Percentiles rank a stretch among this genome's conserved stretches.
phyloP scores from a whole-genome alignment of 2,888 invertebrate genomes.

The Platycheirus rosarum region DNA sequence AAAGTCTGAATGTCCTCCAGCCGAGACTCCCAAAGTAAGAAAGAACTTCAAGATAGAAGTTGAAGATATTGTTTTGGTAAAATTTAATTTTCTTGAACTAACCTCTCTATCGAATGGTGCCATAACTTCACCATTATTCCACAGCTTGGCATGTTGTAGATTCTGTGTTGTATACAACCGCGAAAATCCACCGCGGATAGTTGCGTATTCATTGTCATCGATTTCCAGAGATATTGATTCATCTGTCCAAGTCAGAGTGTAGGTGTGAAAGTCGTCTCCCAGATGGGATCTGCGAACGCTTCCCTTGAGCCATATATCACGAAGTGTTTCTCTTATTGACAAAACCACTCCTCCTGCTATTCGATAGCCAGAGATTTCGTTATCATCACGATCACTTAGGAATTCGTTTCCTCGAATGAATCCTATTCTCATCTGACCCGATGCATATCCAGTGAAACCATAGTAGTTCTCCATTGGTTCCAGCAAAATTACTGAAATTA shows the following conservation, averaged over 20 bases:
- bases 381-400: slow-evolving; percentile 76
- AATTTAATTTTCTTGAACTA: slow-evolving; percentile 74
- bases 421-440: slow-evolving; percentile 89
- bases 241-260: slow-evolving; percentile 86
- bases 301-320: slow-evolving; percentile 78
- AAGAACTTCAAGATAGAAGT: slow-evolving; percentile 86
- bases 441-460: slow-evolving; percentile 85
- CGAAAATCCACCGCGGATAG: slow-evolving; percentile 76
- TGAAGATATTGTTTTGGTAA: too few relatives aligned
- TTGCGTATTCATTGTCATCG: slow-evolving; percentile 85
- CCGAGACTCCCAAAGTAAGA: slow-evolving; percentile 89
- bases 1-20: slow-evolving; percentile 89
- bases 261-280: slow-evolving; percentile 87
- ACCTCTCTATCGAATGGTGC: slow-evolving; percentile 91
- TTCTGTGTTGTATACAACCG: slow-evolving; percentile 74
- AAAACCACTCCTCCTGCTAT: slow-evolving; percentile 78
- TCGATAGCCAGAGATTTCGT: slow-evolving; percentile 77
- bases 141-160: slow-evolving; percentile 82
- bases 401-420: slow-evolving; percentile 86
- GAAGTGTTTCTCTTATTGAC: slow-evolving; percentile 78
- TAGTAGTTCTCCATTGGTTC: slow-evolving; percentile 87
- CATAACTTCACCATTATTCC: slow-evolving; percentile 85
- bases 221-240: slow-evolving; percentile 80
- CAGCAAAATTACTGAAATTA: slow-evolving; percentile 85
- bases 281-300: slow-evolving; percentile 82